Conservation (phyloP, 2,797 vertebrate genomes). For the Mus caroli region DNA sequence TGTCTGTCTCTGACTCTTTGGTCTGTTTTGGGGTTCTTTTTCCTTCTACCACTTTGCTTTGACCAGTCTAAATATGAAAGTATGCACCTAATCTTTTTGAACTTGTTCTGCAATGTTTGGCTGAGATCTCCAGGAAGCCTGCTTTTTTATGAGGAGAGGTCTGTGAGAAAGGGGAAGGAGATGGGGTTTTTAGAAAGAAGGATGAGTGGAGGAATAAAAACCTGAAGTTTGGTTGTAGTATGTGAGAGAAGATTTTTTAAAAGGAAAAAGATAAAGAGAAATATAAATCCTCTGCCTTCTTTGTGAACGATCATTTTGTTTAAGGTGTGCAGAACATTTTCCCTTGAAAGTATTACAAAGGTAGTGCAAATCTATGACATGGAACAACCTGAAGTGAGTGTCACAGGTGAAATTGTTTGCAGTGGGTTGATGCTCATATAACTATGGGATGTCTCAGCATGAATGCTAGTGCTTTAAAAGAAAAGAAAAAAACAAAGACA, state of each 20-base stretch:
- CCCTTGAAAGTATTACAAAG: not conserved
- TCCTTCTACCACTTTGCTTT: not conserved
- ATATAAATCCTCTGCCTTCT: not conserved
- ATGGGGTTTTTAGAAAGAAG: not conserved
- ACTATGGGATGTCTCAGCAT: not conserved
- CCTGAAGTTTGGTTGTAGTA: not conserved
- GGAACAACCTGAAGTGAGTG: not conserved
- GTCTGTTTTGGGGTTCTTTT: not conserved
- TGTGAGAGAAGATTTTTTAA: not conserved
- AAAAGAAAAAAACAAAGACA: not conserved
- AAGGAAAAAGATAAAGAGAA: not conserved
- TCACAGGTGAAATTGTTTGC: not conserved
- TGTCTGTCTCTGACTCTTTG: not conserved
- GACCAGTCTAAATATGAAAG: not conserved
- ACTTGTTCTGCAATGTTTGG: not conserved
- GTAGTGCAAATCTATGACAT: not conserved
- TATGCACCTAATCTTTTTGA: not conserved
- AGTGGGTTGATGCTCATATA: not conserved
- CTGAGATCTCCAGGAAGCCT: not conserved
- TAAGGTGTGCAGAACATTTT: not conserved
- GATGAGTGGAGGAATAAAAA: not conserved
- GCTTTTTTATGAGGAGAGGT: not conserved
- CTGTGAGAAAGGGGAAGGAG: not conserved
- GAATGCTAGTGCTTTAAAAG: not conserved
- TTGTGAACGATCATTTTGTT: slow-evolving; percentile 1